A percentile compares a stretch with the other conserved stretches of the same genome.
phyloP scores from a whole-genome alignment of 2,888 invertebrate species.

The Anthophora plumipes region DNA sequence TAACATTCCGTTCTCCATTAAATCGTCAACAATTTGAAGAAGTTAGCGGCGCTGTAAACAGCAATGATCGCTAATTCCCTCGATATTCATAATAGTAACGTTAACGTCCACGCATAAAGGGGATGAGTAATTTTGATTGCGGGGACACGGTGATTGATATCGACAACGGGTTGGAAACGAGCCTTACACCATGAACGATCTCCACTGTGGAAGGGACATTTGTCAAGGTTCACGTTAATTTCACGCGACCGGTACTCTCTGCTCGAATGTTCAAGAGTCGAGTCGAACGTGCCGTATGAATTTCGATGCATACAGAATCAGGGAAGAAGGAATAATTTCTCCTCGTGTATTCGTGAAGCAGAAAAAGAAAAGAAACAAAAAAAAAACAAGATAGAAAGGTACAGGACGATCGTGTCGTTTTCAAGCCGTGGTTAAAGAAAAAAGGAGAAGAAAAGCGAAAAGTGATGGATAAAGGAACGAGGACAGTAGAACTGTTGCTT shows the following conservation, averaged over 20 bases:
- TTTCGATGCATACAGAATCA: conserved; percentile 54
- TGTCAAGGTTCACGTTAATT: conserved; percentile 45
- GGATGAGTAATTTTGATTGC: conserved; percentile 25
- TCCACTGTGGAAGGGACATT: conserved; percentile 26
- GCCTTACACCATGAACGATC: conserved; percentile 20
- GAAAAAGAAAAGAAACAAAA: not conserved
- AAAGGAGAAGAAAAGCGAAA: no score
- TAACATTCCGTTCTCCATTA: not conserved
- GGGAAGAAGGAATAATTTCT: conserved; percentile 13
- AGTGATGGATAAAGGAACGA: conserved; percentile 19
- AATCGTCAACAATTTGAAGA: not conserved
- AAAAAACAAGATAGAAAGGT: not conserved
- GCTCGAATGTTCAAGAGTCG: conserved; percentile 1
- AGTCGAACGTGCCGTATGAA: conserved; percentile 32
- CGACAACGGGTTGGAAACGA: conserved; percentile 26
- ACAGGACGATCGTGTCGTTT: conserved; percentile 17
- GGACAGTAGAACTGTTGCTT: not conserved
- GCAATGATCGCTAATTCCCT: not conserved
- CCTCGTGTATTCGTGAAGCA: not conserved
- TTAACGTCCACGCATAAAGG: not conserved
- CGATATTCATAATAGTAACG: conserved; percentile 9
- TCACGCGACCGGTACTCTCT: conserved; percentile 4
- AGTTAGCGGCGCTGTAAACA: not conserved
- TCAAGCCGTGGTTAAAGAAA: not conserved
- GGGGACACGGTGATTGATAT: conserved; percentile 39